Base-by-base conservation (phyloP, 2,888 invertebrate genomes). In the Oasisia sp. region DNA sequence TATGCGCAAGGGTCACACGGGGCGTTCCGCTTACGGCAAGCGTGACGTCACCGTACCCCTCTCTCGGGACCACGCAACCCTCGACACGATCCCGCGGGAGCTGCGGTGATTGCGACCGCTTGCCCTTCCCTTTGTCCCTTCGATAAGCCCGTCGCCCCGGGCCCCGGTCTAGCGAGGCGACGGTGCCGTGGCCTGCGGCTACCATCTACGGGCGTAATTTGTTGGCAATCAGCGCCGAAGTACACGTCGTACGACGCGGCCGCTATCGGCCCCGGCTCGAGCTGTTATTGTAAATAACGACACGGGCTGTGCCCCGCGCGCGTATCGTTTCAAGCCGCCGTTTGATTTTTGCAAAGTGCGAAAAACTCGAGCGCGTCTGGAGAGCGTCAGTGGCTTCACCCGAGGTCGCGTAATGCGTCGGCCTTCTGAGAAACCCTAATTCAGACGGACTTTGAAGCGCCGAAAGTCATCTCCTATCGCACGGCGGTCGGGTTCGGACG, bases 261-360 rank as follows among this genome's bases (percentile, higher is more conserved):
- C n/a, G 74, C 74, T 74, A 74, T 74, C 74, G 74, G 50, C 50
- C 50, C 74, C 19, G 19, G 19, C 74, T 19, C 74, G 19, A 1
- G 74, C 74, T 74, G 74, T 74, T 74, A 74, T 74, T 74, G 74
- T 74, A 74, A 74, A 74, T 74, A 74, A 74, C 74, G 74, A 74
- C 74, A 74, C 74, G 74, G n/a, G 74, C 74, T 27, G 74, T 74
- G 74, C 19, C 74, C 2, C 27, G 74, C 3, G 74, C 74, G 4
- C 74, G n/a, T 74, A 74, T 74, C 74, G 27, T 74, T n/a, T 74
- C 74, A 7, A 27, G 74, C 27, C 74, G 74, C 19, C 74, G 74
- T 74, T 74, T 74, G 74, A 74, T 74, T 74, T 74, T 74, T 74
- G 74, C 74, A 74, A 74, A 74, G 74, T 74, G 74, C 74, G 74